Conservation (phyloP, 2,113 vertebrate species). For the Cryptomyrus ogoouensis region DNA sequence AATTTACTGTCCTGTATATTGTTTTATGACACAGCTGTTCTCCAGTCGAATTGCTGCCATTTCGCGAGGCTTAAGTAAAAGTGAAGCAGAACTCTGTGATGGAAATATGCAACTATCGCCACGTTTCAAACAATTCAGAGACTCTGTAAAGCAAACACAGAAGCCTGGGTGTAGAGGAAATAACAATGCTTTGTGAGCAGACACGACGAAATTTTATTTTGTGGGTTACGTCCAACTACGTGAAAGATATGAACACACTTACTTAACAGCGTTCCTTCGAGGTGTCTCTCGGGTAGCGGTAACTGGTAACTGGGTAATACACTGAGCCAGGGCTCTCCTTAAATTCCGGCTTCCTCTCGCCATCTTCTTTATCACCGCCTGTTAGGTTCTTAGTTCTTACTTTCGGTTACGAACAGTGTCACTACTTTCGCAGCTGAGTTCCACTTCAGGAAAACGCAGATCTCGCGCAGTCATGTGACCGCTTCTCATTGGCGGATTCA, state of each 20-base stretch:
- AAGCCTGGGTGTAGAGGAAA: not conserved
- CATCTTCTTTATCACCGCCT: constrained; percentile 50
- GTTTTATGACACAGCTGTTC: not conserved
- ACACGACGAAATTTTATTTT: not conserved
- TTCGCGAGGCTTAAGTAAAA: not conserved
- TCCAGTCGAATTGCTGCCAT: not conserved
- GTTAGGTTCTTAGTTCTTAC: not conserved
- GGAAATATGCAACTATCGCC: not conserved
- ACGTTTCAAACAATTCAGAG: not conserved
- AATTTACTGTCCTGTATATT: not conserved
- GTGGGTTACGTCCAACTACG: not conserved
- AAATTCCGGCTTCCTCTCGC: constrained; percentile 58
- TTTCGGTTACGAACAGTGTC: not conserved
- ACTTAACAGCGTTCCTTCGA: constrained; percentile 53
- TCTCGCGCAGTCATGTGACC: constrained; percentile 24
- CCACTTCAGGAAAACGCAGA: not conserved
- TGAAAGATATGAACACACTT: constrained; percentile 4
- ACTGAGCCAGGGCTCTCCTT: constrained; percentile 49
- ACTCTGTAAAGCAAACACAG: not conserved
- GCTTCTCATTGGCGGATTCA: constrained; percentile 36
- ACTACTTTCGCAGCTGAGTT: not conserved
- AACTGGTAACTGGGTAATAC: constrained; percentile 48
- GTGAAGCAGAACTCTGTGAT: not conserved
- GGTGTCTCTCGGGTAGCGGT: constrained; percentile 44
- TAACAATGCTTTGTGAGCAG: not conserved